Percentiles rank a stretch among this genome's conserved stretches.
Evolutionary conservation across 2,797 vertebrate genomes (phyloP).

Genomic region (Pangasius macronema): DNA sequence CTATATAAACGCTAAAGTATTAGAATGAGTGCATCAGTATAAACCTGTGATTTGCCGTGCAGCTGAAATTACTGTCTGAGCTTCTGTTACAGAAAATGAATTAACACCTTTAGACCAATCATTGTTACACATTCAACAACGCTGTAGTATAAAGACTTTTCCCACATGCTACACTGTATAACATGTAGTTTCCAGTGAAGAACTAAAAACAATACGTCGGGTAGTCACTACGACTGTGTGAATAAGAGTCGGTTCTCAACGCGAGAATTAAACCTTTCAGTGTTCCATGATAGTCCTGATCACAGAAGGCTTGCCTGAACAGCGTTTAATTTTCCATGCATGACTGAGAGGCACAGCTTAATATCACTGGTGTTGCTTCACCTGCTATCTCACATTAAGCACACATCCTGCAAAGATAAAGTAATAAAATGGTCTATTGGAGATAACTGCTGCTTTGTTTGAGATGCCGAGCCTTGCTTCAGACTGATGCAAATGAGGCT

Average conservation of each 20-base stretch:
- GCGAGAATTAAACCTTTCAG: too few relatives aligned
- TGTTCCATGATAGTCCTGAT: background rate
- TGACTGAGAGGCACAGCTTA: background rate
- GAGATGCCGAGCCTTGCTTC: slow-evolving; percentile 34
- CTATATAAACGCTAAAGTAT: background rate
- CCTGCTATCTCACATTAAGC: slow-evolving; percentile 28
- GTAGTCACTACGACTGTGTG: too few relatives aligned
- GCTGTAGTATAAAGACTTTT: background rate
- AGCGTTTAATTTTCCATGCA: background rate
- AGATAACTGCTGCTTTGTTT: slow-evolving; percentile 28
- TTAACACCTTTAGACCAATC: background rate
- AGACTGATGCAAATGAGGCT: slow-evolving; percentile 45
- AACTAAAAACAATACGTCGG: too few relatives aligned
- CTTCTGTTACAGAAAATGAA: background rate
- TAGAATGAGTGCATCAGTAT: too few relatives aligned
- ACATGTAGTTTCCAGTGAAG: too few relatives aligned
- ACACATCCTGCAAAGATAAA: slow-evolving; percentile 17
- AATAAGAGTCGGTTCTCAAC: too few relatives aligned
- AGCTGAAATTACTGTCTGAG: background rate
- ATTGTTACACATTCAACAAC: background rate
- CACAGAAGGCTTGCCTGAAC: background rate
- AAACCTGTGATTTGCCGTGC: background rate
- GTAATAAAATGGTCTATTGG: slow-evolving; percentile 28
- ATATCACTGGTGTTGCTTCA: slow-evolving; percentile 19
- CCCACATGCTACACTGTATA: background rate